These are phyloP conservation scores for Forficula auricularia DNA, from an alignment of 1,140 invertebrate species.

Conservation along the genomic window DNA sequence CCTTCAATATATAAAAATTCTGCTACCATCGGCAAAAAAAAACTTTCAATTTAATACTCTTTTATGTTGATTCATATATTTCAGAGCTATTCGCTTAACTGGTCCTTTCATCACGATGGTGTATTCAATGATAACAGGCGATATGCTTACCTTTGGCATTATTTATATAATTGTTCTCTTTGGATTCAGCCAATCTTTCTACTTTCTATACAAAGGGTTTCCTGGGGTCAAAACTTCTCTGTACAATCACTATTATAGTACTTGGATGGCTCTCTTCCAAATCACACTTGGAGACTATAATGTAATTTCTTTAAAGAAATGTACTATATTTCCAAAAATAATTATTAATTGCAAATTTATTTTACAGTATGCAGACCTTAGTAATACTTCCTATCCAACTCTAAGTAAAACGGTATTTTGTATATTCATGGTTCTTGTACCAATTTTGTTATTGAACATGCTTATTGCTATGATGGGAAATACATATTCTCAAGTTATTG, in stretches of 20 bases:
- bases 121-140: slow-evolving; percentile 92
- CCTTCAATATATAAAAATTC: no score
- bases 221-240: slow-evolving; percentile 59
- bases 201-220: slow-evolving; percentile 87
- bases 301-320: slow-evolving; percentile 38
- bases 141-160: slow-evolving; percentile 93
- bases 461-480: slow-evolving; percentile 99
- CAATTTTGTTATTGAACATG: slow-evolving; percentile 92
- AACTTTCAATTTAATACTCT: no score
- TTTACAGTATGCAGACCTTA: slow-evolving; percentile 77
- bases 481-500: slow-evolving; percentile 92
- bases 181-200: slow-evolving; percentile 92
- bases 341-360: slow-evolving; percentile 6
- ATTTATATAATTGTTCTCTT: slow-evolving; percentile 87
- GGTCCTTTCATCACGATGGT: slow-evolving; percentile 98
- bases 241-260: slow-evolving; percentile 69
- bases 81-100: slow-evolving; percentile 75
- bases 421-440: slow-evolving; percentile 93
- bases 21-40: no score
- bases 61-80: no score
- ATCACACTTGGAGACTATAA: slow-evolving; percentile 96
- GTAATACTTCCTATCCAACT: slow-evolving; percentile 72
- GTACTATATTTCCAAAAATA: slow-evolving; percentile 9
- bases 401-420: slow-evolving; percentile 88
- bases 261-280: slow-evolving; percentile 95